These are phyloP conservation scores for Actinernus sp. DNA, from an alignment of 92 coral and sea anemone genomes.

Conservation along the genomic window DNA sequence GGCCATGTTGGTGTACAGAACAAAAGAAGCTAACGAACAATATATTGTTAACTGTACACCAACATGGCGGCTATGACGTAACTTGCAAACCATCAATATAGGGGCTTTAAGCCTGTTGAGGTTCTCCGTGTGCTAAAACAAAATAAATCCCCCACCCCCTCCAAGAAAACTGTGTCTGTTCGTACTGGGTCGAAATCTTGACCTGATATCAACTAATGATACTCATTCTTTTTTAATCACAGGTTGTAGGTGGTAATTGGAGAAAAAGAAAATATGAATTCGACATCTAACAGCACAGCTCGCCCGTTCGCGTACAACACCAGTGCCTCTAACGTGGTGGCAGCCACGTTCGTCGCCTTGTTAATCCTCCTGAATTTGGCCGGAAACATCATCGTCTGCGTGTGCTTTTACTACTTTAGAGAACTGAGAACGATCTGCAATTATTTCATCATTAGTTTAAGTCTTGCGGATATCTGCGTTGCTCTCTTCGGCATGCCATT, in stretches of 20 bases:
- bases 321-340: conserved; percentile 68
- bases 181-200: background rate
- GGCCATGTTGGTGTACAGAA: too few species aligned
- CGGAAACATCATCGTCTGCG: conserved; percentile 85
- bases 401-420: conserved; percentile 79
- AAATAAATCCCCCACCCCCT: background rate
- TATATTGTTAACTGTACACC: too few species aligned
- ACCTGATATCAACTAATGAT: too few species aligned
- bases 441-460: conserved; percentile 92
- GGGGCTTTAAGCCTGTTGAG: too few species aligned
- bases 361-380: conserved; percentile 74
- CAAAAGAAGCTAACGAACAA: too few species aligned
- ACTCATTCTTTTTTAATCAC: too few species aligned
- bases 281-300: conserved; percentile 2
- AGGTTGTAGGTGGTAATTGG: too few species aligned
- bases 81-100: too few species aligned
- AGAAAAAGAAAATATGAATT: conserved; percentile 61
- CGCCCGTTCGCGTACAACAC: conserved; percentile 39
- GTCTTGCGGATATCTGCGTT: conserved; percentile 85
- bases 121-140: too few species aligned
- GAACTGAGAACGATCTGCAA: conserved; percentile 89
- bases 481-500: conserved; percentile 95
- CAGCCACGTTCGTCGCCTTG: conserved; percentile 80
- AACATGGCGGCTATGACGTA: too few species aligned
- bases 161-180: background rate